Percentiles rank a stretch among this genome's conserved stretches.
phyloP scores from a whole-genome alignment of 2,888 invertebrate species.

The Mallateleia sp. region DNA sequence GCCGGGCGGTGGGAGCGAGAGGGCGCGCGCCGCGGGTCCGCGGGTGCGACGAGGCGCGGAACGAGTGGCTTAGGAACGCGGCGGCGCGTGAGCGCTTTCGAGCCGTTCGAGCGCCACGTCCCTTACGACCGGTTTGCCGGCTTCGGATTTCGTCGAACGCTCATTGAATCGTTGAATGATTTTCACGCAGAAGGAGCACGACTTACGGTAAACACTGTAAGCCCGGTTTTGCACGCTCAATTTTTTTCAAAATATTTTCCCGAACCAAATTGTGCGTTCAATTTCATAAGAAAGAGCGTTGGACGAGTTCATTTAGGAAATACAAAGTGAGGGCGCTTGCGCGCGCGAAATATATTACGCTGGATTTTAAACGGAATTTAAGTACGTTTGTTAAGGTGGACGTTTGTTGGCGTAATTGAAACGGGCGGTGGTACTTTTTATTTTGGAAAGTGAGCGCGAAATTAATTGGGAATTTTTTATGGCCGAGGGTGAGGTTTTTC shows the following conservation, averaged over 20 bases:
- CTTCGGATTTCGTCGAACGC: conserved; percentile 77
- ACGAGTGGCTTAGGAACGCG: conserved; percentile 64
- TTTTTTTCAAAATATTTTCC: conserved; percentile 65
- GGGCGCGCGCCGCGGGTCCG: conserved; percentile 19
- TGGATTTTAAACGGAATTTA: no score
- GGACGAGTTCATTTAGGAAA: no score
- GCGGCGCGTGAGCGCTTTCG: conserved; percentile 66
- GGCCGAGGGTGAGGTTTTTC: no score
- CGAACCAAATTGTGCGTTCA: no score
- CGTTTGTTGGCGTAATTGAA: no score
- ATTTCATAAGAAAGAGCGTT: no score
- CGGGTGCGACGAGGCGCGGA: conserved; percentile 65
- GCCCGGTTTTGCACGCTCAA: conserved; percentile 60
- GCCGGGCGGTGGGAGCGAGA: conserved; percentile 52
- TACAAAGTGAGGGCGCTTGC: no score
- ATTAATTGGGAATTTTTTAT: no score
- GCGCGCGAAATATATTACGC: no score
- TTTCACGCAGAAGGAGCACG: conserved; percentile 76
- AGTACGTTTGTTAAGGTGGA: no score
- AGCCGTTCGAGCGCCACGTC: conserved; percentile 62
- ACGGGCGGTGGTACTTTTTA: no score
- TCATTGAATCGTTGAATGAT: conserved; percentile 77
- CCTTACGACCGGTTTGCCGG: conserved; percentile 78
- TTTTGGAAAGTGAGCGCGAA: no score
- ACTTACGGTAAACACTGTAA: conserved; percentile 69